Percentiles rank a stretch among this genome's conserved stretches.
phyloP scores from a whole-genome alignment of 2,888 invertebrate genomes.

The Ditula angustiorana region DNA sequence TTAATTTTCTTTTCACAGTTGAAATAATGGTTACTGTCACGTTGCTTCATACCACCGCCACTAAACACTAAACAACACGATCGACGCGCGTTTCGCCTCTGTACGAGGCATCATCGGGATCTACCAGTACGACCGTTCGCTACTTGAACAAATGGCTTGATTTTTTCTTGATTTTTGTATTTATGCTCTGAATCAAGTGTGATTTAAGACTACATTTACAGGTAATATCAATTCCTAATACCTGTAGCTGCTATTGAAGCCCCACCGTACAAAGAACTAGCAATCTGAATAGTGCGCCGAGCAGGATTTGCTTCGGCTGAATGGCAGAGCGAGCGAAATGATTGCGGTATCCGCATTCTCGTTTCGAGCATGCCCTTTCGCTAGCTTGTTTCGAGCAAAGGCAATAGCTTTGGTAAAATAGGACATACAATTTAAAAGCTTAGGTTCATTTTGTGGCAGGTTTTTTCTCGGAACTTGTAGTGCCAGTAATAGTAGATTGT shows the following conservation, averaged over 20 bases:
- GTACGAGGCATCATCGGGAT: too few species aligned
- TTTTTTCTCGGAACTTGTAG: too few species aligned
- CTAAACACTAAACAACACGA: too few species aligned
- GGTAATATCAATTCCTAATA: background rate
- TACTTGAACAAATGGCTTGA: too few species aligned
- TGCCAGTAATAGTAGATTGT: too few species aligned
- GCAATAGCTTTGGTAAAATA: too few species aligned
- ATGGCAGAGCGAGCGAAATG: conserved; percentile 3
- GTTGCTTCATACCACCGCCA: too few species aligned
- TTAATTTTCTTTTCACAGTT: background rate
- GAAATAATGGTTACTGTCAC: background rate
- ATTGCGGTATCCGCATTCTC: background rate
- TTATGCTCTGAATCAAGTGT: background rate
- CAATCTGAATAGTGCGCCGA: conserved; percentile 1
- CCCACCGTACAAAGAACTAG: background rate
- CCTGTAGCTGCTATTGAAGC: background rate
- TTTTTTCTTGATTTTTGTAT: too few species aligned
- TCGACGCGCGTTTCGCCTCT: too few species aligned
- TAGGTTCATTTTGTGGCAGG: background rate
- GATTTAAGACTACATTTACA: background rate
- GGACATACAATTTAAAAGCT: background rate
- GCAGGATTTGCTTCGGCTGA: background rate
- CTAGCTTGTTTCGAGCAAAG: background rate
- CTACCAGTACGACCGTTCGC: too few species aligned
- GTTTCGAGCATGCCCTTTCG: background rate